phyloP scores from a whole-genome alignment of 2,113 vertebrate genomes.

The Buteo buteo region DNA sequence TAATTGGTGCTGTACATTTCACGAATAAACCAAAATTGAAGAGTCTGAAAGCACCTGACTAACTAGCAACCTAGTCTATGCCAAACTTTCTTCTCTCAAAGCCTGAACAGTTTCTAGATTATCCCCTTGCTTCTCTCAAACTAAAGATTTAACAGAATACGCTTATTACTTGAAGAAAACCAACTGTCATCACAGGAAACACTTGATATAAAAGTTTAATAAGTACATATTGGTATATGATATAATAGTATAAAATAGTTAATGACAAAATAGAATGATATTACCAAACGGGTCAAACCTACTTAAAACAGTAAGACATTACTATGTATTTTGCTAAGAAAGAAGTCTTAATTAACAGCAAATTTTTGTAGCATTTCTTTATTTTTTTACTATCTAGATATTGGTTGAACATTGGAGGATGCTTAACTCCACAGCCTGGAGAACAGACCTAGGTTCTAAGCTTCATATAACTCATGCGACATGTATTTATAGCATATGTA shows the following conservation, averaged over 20 bases:
- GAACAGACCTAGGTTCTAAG: background rate
- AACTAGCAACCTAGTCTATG: background rate
- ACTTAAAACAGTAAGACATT: background rate
- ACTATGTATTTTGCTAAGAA: background rate
- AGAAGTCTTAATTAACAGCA: background rate
- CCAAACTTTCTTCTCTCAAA: background rate
- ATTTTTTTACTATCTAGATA: background rate
- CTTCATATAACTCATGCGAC: background rate
- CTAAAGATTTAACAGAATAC: background rate
- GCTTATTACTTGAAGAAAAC: background rate
- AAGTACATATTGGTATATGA: background rate
- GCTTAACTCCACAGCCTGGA: background rate
- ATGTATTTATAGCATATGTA: background rate
- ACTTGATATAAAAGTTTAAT: background rate
- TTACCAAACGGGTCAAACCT: background rate
- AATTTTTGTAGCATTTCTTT: background rate
- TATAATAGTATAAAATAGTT: background rate
- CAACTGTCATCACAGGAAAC: background rate
- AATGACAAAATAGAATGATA: background rate
- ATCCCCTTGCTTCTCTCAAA: background rate
- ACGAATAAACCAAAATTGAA: slow-evolving; percentile 50
- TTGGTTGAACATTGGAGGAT: background rate
- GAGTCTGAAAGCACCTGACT: background rate
- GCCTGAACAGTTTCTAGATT: background rate
- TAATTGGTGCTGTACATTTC: slow-evolving; percentile 32